Percentiles rank a stretch among this genome's conserved stretches.
These are phyloP conservation scores for Leucophora obtusa DNA, from an alignment of 2,888 invertebrate genomes.

Conservation along the genomic window DNA sequence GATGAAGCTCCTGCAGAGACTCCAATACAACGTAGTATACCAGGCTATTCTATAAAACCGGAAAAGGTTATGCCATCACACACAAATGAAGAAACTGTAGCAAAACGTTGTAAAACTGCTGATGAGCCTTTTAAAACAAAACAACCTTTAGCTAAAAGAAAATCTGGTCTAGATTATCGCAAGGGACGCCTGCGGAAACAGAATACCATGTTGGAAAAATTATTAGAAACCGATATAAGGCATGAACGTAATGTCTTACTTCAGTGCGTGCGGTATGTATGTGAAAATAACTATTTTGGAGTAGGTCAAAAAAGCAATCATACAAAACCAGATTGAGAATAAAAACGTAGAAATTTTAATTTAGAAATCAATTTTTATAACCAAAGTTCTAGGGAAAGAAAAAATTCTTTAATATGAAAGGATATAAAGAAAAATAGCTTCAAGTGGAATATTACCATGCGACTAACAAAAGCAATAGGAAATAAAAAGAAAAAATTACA, in stretches of 20 bases:
- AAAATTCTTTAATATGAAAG: too few relatives aligned
- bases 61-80: not conserved
- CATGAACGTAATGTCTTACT: constrained; percentile 92
- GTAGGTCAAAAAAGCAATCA: constrained; percentile 64
- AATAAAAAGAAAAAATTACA: constrained; percentile 9
- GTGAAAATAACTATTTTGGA: constrained; percentile 87
- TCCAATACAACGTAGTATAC: constrained; percentile 66
- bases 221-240: constrained; percentile 88
- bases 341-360: not conserved
- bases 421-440: too few relatives aligned
- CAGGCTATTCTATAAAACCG: not conserved
- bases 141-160: constrained; percentile 3
- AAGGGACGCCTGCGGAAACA: constrained; percentile 70
- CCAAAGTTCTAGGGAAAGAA: too few relatives aligned
- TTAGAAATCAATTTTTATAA: not conserved
- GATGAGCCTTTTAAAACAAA: not conserved
- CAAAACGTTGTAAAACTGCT: not conserved
- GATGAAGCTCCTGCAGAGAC: constrained; percentile 71
- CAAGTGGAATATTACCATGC: too few relatives aligned
- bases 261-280: constrained; percentile 90
- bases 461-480: not conserved
- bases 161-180: constrained; percentile 72
- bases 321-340: not conserved
- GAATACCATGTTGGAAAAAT: constrained; percentile 83
- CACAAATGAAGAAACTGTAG: not conserved